A percentile compares a stretch with the other conserved stretches of the same genome.
Evolutionary conservation across 2,888 invertebrate species (phyloP).

Genomic region (Xanthorhoe spadicearia): DNA sequence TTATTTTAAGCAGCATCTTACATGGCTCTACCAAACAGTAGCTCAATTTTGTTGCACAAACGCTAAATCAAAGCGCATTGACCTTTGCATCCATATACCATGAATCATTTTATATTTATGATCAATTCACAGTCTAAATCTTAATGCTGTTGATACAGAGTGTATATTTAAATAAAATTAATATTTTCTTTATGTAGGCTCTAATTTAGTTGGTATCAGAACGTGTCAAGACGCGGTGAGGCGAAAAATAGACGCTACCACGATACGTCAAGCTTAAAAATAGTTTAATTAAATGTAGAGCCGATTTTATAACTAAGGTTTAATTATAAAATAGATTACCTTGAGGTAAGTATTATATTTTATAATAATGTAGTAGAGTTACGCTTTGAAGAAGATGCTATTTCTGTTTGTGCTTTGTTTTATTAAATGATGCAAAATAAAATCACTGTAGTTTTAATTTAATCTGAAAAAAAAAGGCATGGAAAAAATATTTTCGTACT

Average conservation of each 20-base stretch:
- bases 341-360: background rate
- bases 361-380: too few relatives aligned
- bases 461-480: too few relatives aligned
- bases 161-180: constrained; percentile 10
- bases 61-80: constrained; percentile 40
- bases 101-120: constrained; percentile 31
- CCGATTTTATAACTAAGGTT: background rate
- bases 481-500: too few relatives aligned
- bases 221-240: constrained; percentile 57
- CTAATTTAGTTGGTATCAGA: constrained; percentile 48
- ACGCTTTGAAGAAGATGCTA: too few relatives aligned
- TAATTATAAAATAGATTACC: constrained; percentile 1
- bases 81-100: constrained; percentile 41
- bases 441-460: too few relatives aligned
- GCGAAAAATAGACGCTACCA: constrained; percentile 66
- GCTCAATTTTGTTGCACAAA: constrained; percentile 18
- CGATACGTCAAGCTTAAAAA: constrained; percentile 57
- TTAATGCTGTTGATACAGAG: constrained; percentile 25
- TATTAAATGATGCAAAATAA: too few relatives aligned
- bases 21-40: constrained; percentile 17
- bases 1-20: background rate
- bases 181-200: constrained; percentile 20
- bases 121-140: constrained; percentile 18
- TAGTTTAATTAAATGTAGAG: constrained; percentile 31
- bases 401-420: too few relatives aligned